Percentiles rank a stretch among this genome's conserved stretches.
Evolutionary conservation across 2,797 vertebrate genomes (phyloP).

Genomic region (Delichon dasypus): DNA sequence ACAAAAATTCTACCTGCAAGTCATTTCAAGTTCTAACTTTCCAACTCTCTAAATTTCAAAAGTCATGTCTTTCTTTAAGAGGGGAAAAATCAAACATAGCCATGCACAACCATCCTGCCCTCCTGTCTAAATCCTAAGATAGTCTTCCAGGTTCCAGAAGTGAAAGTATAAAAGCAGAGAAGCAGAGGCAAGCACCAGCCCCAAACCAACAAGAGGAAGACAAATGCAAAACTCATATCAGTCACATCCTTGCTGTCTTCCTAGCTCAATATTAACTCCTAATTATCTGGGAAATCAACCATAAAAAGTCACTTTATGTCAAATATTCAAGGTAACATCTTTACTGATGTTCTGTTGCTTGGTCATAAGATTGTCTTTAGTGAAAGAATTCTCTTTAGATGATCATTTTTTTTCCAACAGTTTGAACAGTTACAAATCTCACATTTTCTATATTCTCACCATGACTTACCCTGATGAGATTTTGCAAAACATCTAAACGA

Average conservation of each 20-base stretch:
- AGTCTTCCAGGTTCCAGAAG: not conserved
- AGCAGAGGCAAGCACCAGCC: not conserved
- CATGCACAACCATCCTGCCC: not conserved
- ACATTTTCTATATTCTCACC: not conserved
- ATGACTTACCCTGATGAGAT: not conserved
- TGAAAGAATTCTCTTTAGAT: not conserved
- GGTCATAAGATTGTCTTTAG: not conserved
- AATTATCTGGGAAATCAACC: not conserved
- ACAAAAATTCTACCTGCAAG: not conserved
- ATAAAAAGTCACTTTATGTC: rapidly evolving
- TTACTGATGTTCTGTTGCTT: not conserved
- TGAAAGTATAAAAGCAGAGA: not conserved
- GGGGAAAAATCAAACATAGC: not conserved
- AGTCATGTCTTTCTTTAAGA: not conserved
- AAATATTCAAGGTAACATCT: not conserved
- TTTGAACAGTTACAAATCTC: not conserved
- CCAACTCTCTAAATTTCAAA: not conserved
- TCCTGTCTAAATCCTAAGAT: not conserved
- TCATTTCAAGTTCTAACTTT: not conserved
- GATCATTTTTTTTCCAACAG: not conserved
- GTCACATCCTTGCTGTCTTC: not conserved
- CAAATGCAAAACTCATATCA: not conserved
- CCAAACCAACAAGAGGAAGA: not conserved
- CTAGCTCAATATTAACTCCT: not conserved
- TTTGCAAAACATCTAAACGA: not conserved